Conservation (phyloP, 2,797 vertebrate species). For the Centroberyx gerrardi region DNA sequence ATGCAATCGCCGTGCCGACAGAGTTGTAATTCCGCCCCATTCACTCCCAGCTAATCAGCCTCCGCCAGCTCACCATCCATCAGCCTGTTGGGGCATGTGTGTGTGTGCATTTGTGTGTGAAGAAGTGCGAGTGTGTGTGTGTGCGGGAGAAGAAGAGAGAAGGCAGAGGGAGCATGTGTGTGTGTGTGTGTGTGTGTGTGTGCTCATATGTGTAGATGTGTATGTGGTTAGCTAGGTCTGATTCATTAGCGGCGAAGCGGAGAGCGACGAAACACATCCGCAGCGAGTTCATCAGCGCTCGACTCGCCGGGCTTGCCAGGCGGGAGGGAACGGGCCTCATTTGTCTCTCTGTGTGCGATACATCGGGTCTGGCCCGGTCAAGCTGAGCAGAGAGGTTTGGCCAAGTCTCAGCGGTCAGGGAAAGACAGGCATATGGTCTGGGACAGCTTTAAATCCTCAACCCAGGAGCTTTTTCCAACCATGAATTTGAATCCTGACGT, state of each 20-base stretch:
- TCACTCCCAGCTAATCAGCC: conserved; percentile 80
- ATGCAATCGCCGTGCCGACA: conserved; percentile 63
- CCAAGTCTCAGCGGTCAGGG: neutral
- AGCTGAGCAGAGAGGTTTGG: neutral
- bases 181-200: conserved; percentile 7
- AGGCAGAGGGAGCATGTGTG: conserved; percentile 1
- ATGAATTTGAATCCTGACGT: no score
- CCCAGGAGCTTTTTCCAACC: no score
- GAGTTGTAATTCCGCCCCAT: conserved; percentile 79
- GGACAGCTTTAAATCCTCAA: neutral
- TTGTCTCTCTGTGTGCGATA: conserved; percentile 5
- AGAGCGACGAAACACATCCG: conserved; percentile 28
- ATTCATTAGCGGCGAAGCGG: conserved; percentile 55
- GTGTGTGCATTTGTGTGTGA: neutral
- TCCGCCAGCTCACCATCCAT: conserved; percentile 76
- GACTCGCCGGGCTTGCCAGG: conserved; percentile 37
- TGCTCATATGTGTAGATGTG: conserved; percentile 7
- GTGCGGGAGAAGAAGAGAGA: conserved; percentile 16
- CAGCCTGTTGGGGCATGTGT: conserved; percentile 40
- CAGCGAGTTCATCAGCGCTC: conserved; percentile 29
- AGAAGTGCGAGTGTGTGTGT: conserved; percentile 2
- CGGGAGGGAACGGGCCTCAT: conserved; percentile 37
- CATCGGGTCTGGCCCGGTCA: conserved; percentile 15
- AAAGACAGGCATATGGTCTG: neutral
- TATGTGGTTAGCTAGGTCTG: conserved; percentile 32